Base-by-base conservation (phyloP, 2,797 vertebrate species). In the Hephaestus fuliginosus region DNA sequence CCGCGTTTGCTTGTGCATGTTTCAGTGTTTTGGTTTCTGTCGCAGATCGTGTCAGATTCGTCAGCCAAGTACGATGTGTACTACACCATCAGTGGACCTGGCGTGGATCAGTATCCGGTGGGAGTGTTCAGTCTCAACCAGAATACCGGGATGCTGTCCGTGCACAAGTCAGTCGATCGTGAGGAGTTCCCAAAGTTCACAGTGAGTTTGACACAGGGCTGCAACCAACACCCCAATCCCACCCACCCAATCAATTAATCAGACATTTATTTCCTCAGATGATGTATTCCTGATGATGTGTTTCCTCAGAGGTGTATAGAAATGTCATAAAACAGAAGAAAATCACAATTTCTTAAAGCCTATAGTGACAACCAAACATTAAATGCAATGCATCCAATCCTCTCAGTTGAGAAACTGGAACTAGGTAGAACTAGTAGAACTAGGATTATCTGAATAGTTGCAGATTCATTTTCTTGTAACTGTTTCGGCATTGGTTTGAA, bases 51-150 rank as follows among this genome's bases (percentile, higher is more conserved):
- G 4, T 95, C 95, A 0, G 89, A 95, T 68, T 51, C 89, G 0
- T 15, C 44, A 5, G 1, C 2, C 2, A 15, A 0, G 0, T 0
- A 15, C 0, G 0, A 0, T 0, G 89, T 95, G 12, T 88, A 41
- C 84, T 96, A 96, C 80, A 86, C 25, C 2, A 15, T 92, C 53
- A 74, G 18, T 3, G 95, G 95, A 61, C 76, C 76, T 1, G 95
- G 95, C 12, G 57, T 65, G 14, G 0, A 78, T 2, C 0, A 25
- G 55, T 0, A 15, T 1, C 94, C 94, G 2, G 0, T 28, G 0
- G 41, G 7, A 0, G 0, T 95, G 49, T 93, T 96, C 67, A 14
- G 0, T 1, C 39, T 96, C 0, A 0, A 89, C 2, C 0, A 0
- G 0, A 0, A 28, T 0, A 49, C 20, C 2, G 94, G 90, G 11